Percentiles rank a stretch among this genome's conserved stretches.
phyloP scores from a whole-genome alignment of 2,888 invertebrate species.

The Digitonthophagus gazella region DNA sequence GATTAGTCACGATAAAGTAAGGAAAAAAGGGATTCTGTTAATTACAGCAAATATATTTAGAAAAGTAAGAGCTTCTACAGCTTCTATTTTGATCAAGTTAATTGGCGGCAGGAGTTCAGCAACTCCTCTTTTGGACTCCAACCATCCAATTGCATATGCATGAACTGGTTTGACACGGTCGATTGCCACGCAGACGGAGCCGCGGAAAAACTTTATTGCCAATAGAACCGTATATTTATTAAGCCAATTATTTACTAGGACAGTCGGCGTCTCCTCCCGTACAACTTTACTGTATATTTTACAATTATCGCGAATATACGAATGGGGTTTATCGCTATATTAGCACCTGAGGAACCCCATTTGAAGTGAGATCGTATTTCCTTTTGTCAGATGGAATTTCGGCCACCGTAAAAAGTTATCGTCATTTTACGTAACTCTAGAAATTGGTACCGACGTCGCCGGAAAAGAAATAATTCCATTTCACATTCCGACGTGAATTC shows the following conservation, averaged over 20 bases:
- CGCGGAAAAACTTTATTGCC: background rate
- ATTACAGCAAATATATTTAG: background rate
- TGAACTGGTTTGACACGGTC: background rate
- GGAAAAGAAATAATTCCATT: background rate
- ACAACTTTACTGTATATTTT: background rate
- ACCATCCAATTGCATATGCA: background rate
- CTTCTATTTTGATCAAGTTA: background rate
- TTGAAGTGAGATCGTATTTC: background rate
- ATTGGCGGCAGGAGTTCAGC: background rate
- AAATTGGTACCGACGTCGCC: background rate
- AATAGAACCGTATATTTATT: background rate
- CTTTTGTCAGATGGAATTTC: background rate
- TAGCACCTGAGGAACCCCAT: background rate
- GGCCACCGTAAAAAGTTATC: background rate
- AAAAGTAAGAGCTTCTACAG: background rate
- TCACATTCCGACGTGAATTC: background rate
- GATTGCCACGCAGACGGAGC: background rate
- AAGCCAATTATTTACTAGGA: too few species aligned
- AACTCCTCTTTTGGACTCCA: background rate
- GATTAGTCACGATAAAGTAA: too few species aligned
- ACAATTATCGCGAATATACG: background rate
- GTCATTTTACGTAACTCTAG: background rate
- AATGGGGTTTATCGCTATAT: background rate
- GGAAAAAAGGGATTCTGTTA: background rate
- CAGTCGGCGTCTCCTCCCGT: background rate